These are phyloP conservation scores for Apamea sordens DNA, from an alignment of 2,888 invertebrate genomes.

Conservation along the genomic window DNA sequence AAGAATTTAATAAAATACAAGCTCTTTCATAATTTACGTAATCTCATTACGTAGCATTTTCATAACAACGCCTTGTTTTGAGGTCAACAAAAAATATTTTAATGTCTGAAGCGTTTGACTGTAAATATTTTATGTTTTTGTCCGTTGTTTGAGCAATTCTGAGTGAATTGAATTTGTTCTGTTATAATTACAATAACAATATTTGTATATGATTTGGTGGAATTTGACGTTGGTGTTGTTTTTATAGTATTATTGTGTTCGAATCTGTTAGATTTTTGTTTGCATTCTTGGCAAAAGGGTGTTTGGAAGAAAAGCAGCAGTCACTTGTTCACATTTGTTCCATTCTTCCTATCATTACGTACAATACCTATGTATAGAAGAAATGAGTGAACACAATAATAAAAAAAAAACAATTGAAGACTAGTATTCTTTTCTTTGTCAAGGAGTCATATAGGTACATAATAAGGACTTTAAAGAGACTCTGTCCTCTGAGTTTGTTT, in stretches of 20 bases:
- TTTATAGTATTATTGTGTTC: not conserved
- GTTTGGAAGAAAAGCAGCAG: not conserved
- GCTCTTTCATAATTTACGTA: slow-evolving; percentile 24
- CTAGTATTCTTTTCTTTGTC: too few species aligned
- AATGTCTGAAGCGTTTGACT: slow-evolving; percentile 2
- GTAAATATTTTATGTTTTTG: slow-evolving; percentile 35
- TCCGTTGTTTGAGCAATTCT: not conserved
- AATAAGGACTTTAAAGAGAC: too few species aligned
- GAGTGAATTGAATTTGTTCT: slow-evolving; percentile 13
- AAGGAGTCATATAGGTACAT: too few species aligned
- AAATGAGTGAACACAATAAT: too few species aligned
- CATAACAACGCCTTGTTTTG: slow-evolving; percentile 40
- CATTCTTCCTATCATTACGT: not conserved
- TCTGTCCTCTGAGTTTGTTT: too few species aligned
- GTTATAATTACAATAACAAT: slow-evolving; percentile 20
- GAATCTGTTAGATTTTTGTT: slow-evolving; percentile 3
- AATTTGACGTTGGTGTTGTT: not conserved
- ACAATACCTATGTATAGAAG: not conserved
- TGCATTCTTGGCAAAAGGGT: not conserved
- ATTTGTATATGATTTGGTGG: not conserved
- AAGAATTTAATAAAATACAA: slow-evolving; percentile 39
- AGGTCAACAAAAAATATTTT: slow-evolving; percentile 39
- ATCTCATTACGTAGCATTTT: slow-evolving; percentile 38
- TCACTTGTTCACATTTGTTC: not conserved
- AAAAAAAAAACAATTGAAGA: too few species aligned